phyloP scores from a whole-genome alignment of 2,797 vertebrate genomes.

The Poecilia velifera region DNA sequence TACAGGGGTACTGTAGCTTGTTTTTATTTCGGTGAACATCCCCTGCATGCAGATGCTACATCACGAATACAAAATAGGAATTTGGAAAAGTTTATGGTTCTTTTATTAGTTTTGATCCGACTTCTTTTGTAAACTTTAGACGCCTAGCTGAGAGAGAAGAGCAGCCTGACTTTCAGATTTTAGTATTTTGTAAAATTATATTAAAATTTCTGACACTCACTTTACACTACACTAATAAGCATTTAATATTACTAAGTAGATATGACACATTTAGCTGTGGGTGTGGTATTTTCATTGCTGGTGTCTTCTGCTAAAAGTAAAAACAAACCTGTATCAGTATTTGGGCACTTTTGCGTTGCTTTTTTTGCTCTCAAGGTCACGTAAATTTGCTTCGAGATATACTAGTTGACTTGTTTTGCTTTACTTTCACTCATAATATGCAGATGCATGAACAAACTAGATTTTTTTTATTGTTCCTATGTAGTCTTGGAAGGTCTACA shows the following conservation, averaged over 20 bases:
- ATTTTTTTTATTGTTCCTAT: background rate
- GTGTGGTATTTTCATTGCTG: background rate
- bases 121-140: too few species aligned
- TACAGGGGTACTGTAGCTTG: conserved; percentile 39
- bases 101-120: background rate
- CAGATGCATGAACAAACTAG: background rate
- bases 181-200: too few species aligned
- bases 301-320: background rate
- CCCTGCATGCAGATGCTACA: background rate
- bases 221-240: background rate
- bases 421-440: background rate
- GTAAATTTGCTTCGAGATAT: background rate
- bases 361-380: background rate
- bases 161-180: too few species aligned
- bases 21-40: conserved; percentile 38
- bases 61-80: background rate
- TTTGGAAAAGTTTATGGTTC: background rate
- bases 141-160: too few species aligned
- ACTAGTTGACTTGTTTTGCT: background rate
- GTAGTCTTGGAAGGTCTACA: background rate
- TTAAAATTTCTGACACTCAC: background rate
- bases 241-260: background rate
- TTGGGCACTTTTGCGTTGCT: background rate
- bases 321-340: background rate
- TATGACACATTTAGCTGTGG: background rate